Evolutionary conservation across 2,797 vertebrate species (phyloP).

Genomic region (Loris lydekkerianus): DNA sequence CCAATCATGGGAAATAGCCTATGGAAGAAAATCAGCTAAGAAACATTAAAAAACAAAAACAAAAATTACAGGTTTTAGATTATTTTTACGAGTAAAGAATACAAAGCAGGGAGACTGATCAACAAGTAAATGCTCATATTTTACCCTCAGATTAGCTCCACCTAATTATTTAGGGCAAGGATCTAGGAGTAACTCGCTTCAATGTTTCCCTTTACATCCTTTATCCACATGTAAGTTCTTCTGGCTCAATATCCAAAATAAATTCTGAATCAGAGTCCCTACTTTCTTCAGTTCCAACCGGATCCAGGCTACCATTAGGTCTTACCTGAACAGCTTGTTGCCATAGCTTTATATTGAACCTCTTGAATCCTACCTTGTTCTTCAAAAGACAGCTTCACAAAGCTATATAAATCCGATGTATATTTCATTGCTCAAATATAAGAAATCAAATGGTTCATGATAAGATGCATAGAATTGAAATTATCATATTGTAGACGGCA

Average conservation of each 20-base stretch:
- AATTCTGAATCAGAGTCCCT: not conserved
- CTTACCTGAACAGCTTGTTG: not conserved
- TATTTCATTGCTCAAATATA: not conserved
- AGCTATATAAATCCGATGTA: not conserved
- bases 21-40: not conserved
- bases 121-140: not conserved
- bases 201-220: not conserved
- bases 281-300: not conserved
- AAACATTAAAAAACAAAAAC: not conserved
- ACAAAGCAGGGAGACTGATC: not conserved
- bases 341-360: not conserved
- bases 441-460: not conserved
- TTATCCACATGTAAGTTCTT: not conserved
- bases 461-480: not conserved
- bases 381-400: not conserved
- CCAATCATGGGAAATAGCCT: not conserved
- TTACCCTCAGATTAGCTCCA: not conserved
- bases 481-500: not conserved
- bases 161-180: not conserved
- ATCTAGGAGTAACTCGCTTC: not conserved
- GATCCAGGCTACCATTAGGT: not conserved
- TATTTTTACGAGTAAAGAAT: not conserved
- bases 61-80: not conserved
- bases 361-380: not conserved
- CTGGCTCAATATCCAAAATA: not conserved